Base-by-base conservation (phyloP, 2,888 invertebrate genomes). In the Rhodophaea formosa region DNA sequence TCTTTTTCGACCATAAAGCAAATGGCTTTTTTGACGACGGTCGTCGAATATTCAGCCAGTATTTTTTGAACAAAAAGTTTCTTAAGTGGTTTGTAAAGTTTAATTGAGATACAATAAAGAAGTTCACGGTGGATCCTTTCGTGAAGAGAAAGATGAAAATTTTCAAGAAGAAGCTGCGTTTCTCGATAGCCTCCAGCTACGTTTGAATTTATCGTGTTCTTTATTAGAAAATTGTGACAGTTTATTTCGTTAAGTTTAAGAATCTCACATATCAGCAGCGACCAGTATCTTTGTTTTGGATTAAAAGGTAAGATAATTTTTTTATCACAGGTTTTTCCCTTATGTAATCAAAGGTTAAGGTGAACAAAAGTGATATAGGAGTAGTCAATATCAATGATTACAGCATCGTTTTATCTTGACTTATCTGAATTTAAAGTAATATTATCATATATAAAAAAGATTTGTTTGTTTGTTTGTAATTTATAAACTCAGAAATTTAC, bases 81-180 rank as follows among this genome's bases (percentile, higher is more conserved):
- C 55, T 29, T 55, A 63, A 56, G 49, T 47, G 56, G 44, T 63
- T 56, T 63, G 61, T 61, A 46, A 42, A 47, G 59, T 63, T 56
- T 49, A 56, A 55, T 59, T 64, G 59, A 53, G 60, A 65, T 59
- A 63, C 45, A 59, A 46, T 51, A 47, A 57, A 64, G 53, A 65
- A 58, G 56, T 59, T 59, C 78, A 85, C 76, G 70, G 90, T 89
- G 88, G 86, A 85, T 84, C 83, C 83, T 43, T 84, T 86, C 72
- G 81, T 89, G 72, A 88, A 81, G 65, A 86, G 83, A 80, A 91
- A 89, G 69, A 91, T 91, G 90, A 90, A 88, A 90, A 73, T 89
- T 72, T 91, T 91, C 63, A 91, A 91, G 75, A 91, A 91, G 72
- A 91, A 91, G 64, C 69, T 91, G 10, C 85, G 90, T 68, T 91